Percentiles rank a stretch among this genome's conserved stretches.
These are phyloP conservation scores for Atethmia centrago DNA, from an alignment of 2,888 invertebrate species.

Conservation along the genomic window DNA sequence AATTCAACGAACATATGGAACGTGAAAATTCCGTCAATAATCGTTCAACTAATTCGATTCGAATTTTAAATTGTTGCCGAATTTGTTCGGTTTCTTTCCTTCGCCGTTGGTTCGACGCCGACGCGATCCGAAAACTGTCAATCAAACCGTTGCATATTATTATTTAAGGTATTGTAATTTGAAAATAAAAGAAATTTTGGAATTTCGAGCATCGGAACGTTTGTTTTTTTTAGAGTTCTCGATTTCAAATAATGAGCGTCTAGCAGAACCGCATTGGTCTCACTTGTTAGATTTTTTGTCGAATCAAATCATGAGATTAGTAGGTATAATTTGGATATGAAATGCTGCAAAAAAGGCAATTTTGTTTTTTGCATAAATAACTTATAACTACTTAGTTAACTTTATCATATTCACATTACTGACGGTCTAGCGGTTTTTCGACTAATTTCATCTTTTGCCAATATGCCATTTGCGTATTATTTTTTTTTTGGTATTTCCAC, in stretches of 20 bases:
- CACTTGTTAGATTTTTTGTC: slow-evolving; percentile 48
- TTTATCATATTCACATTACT: background rate
- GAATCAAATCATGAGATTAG: slow-evolving; percentile 35
- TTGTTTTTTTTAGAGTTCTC: slow-evolving; percentile 63
- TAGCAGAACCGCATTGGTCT: slow-evolving; percentile 48
- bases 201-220: slow-evolving; percentile 66
- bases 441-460: background rate
- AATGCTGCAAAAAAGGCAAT: slow-evolving; percentile 31
- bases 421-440: background rate
- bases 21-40: slow-evolving; percentile 86
- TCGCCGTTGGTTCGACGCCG: slow-evolving; percentile 65
- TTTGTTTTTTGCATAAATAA: slow-evolving; percentile 20
- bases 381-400: background rate
- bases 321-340: slow-evolving; percentile 43
- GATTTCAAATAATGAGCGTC: slow-evolving; percentile 56
- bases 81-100: slow-evolving; percentile 67
- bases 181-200: slow-evolving; percentile 67
- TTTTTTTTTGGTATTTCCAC: too few relatives aligned
- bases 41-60: slow-evolving; percentile 86
- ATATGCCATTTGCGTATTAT: background rate
- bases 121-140: slow-evolving; percentile 68
- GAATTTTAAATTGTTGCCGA: slow-evolving; percentile 73
- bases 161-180: slow-evolving; percentile 70
- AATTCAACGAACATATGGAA: slow-evolving; percentile 86
- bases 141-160: slow-evolving; percentile 71